Base-by-base conservation (phyloP, 2,888 invertebrate genomes). In the Diaperis boleti region DNA sequence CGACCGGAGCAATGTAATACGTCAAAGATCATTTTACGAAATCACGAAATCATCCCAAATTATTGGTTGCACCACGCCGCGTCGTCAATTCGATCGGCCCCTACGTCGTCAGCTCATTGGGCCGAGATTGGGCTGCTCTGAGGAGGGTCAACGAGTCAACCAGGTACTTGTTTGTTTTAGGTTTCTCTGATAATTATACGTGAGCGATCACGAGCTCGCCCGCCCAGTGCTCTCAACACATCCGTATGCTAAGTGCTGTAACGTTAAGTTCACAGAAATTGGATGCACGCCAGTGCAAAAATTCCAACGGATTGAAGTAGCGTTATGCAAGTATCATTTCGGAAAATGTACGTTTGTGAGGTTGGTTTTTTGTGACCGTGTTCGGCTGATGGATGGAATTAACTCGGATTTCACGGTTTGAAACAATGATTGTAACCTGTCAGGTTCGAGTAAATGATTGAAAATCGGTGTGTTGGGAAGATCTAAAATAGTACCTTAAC, bases 91-190 rank as follows among this genome's bases (percentile, higher is more conserved):
- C 52, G 56, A 45, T 65, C 66, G 67, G 56, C 41, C 59, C 62
- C 65, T 65, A 67, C 54, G 56, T 61, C 66, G 60, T 54, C 63
- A 47, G 50, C 57, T 55, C 67, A 61, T 74, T 73, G 70, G 70
- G 71, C 68, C 71, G 69, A 74, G 66, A 71, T 74, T 72, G 66
- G 71, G 69, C 61, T 70, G 72, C 71, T 68, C 45, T 65, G 66
- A 66, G 71, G 67, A 73, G 76, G 78, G 78, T 78, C 78, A 78
- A 67, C 78, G 72, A 78, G 78, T 79, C 78, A 79, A 78, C 77
- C 75, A 79, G 78, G 59, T 73, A 76, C 79, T 79, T 80, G 80
- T 80, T 80, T 80, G 79, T 80, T 80, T 80, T 79, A 77, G 76
- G 78, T 78, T 79, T 77, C 76, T 78, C 71, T 72, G 78, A 79